phyloP scores from a whole-genome alignment of 2,797 vertebrate genomes.

The Podarcis siculus region DNA sequence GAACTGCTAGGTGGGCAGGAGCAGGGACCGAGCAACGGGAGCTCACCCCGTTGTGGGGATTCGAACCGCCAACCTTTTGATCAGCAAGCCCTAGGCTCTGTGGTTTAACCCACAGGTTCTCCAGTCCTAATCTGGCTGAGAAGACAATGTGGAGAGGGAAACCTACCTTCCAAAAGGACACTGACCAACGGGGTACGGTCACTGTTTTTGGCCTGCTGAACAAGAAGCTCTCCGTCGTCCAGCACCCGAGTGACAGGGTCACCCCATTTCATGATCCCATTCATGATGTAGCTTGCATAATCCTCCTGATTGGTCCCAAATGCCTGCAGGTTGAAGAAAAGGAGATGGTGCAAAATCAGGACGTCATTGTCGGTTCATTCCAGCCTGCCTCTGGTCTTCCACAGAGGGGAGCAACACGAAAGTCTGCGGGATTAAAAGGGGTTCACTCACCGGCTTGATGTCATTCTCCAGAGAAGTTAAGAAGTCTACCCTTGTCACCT shows the following conservation, averaged over 20 bases:
- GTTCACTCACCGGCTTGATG: conserved; percentile 91
- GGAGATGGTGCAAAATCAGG: not conserved
- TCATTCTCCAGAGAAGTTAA: conserved; percentile 91
- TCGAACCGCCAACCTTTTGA: too few relatives aligned
- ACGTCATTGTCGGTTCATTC: not conserved
- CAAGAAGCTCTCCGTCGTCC: conserved; percentile 91
- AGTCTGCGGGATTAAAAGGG: not conserved
- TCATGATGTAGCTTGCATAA: conserved; percentile 96
- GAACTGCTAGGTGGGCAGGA: too few relatives aligned
- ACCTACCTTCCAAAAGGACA: conserved; percentile 90
- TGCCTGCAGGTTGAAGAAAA: conserved; percentile 77
- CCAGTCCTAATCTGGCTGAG: not conserved
- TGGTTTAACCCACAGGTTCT: not conserved
- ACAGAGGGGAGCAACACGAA: not conserved
- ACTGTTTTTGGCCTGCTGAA: conserved; percentile 95
- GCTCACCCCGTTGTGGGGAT: too few relatives aligned
- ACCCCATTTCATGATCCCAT: conserved; percentile 95
- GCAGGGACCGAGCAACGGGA: too few relatives aligned
- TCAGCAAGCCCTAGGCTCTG: too few relatives aligned
- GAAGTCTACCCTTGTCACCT: conserved; percentile 89
- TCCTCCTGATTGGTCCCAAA: conserved; percentile 97
- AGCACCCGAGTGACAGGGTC: conserved; percentile 89
- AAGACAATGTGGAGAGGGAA: rapidly evolving
- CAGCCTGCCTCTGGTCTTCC: not conserved
- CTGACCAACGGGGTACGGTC: conserved; percentile 94